Evolutionary conservation across 2,113 vertebrate genomes (phyloP), one percentile per base, ranked within the genome.

Genomic region (Cervus canadensis): DNA sequence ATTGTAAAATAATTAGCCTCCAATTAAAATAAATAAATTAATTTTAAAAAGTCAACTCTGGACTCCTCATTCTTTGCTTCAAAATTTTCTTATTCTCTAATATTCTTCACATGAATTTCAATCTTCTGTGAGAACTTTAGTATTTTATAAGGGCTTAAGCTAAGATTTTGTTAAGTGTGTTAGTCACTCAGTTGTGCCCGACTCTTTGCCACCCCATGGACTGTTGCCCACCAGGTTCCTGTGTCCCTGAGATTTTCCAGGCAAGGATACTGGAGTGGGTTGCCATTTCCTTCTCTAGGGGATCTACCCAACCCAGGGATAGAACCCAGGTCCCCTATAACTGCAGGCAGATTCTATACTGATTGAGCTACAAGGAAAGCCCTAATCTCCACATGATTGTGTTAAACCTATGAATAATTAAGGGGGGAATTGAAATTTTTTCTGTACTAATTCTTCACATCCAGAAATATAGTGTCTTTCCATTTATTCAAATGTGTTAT

Each of bases 31-130:
- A 36, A 36, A 67, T 67, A n/a, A 67, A 67, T 67, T n/a, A 67
- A 64, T 64, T 67, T n/a, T 0, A n/a, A 50, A 21, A 93, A n/a
- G 17, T 19, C 4, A 60, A 52, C 90, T 85, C 62, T 91, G 50
- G 10, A 96, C 5, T 83, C 48, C n/a, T 64, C 81, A 57, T 91
- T 93, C 5, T 40, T 89, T 30, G 48, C 67, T 92, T 62, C 30
- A 89, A 90, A 89, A 54, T 33, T 76, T 87, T 57, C n/a, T 84
- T 56, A 67, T 23, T 64, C 3, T 60, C 74, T 26, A 57, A 33
- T 89, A 96, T 85, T 79, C 33, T 91, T 94, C 43, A 71, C 3
- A 30, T 86, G 54, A 76, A 85, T 94, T 95, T 95, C 81, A 82
- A n/a, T 56, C 59, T 94, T 88, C 2, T 45, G 3, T 76, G 21